Evolutionary conservation across 2,113 vertebrate genomes (phyloP).

Genomic region (Chaetodon trifascialis): DNA sequence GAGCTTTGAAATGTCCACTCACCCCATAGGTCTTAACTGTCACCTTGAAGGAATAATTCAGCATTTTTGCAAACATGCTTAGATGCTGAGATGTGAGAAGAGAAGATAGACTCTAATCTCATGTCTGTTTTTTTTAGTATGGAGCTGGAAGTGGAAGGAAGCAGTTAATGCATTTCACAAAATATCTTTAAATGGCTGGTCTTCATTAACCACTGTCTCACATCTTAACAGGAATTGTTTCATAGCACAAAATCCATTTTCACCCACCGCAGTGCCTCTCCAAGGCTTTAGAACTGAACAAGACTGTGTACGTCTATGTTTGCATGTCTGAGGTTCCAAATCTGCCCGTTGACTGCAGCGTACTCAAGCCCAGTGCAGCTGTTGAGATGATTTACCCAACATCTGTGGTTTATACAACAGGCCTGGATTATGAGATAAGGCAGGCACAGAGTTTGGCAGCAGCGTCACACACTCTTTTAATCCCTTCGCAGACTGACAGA

Average conservation of each 20-base stretch:
- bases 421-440: slow-evolving; percentile 14
- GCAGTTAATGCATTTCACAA: not conserved
- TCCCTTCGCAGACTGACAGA: not conserved
- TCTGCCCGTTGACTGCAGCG: not conserved
- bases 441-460: slow-evolving; percentile 11
- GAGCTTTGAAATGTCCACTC: not conserved
- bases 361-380: not conserved
- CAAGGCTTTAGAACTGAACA: not conserved
- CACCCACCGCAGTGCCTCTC: not conserved
- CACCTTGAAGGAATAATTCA: not conserved
- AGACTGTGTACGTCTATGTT: not conserved
- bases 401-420: slow-evolving; percentile 1
- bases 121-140: not conserved
- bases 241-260: not conserved
- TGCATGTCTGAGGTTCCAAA: not conserved
- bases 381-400: slow-evolving; percentile 1
- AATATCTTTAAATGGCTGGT: too few species aligned
- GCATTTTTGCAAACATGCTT: not conserved
- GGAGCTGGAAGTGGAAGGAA: too few species aligned
- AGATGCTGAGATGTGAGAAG: not conserved
- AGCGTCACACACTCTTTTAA: slow-evolving; percentile 20
- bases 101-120: not conserved
- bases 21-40: not conserved
- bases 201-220: too few species aligned
- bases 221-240: not conserved